Evolutionary conservation across 1,140 invertebrate genomes (phyloP), one percentile per base, ranked within the genome.

Genomic region (Meteorus sp.): DNA sequence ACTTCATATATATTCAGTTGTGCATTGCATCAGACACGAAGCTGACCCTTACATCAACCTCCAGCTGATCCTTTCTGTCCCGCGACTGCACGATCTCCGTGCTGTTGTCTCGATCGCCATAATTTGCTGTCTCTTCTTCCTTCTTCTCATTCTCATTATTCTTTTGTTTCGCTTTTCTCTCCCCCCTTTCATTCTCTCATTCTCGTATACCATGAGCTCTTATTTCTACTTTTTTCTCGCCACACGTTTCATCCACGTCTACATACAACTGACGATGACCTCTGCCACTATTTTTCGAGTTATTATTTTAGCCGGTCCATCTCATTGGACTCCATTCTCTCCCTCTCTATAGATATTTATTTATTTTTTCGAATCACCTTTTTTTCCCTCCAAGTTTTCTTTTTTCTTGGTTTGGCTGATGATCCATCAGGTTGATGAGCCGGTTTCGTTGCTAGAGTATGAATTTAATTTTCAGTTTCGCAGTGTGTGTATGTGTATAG

Each of bases 51-150:
- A 45, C 47, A 58, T 58, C 55, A 58, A 58, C 55, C 55, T 62
- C 54, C 41, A 57, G 27, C 51, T 17, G 41, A 37, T 48, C 50
- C n/a, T 39, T 51, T 54, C 39, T 57, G 54, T 63, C 48, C 53
- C 41, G 54, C 29, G 44, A 47, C 35, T 53, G 54, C 62, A 63
- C 58, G 62, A 63, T 60, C 62, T 56, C 58, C 58, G 55, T 60
- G 62, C 58, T 44, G 62, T 60, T 63, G 62, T 63, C 57, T 60
- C 58, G 62, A 63, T 63, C 62, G 58, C 54, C 62, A 60, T 63
- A 63, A 63, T 63, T 63, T 63, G 48, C 55, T 60, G 27, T 39
- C 50, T 57, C 55, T 47, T 57, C 55, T 33, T 59, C 19, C 31
- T 44, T 27, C 37, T 52, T 23, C 29, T 29, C 23, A 13, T 52